These are phyloP conservation scores for Phthorimaea operculella DNA, from an alignment of 1,140 invertebrate genomes.

Conservation along the genomic window DNA sequence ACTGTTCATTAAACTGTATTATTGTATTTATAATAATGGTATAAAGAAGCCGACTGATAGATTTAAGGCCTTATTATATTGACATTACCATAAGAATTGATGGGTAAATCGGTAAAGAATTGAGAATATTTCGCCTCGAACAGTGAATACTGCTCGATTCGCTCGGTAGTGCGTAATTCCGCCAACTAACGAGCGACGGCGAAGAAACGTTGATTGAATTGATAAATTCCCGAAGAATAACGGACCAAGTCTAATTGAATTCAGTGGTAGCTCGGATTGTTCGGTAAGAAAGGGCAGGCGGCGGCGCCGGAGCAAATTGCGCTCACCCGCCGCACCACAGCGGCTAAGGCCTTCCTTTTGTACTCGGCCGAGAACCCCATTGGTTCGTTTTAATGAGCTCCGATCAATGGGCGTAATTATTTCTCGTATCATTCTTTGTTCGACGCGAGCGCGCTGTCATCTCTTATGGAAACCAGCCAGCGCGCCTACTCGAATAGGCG, in stretches of 20 bases:
- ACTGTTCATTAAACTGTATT: too few species aligned
- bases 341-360: conserved; percentile 37
- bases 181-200: not conserved
- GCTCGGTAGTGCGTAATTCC: not conserved
- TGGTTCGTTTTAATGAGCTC: conserved; percentile 58
- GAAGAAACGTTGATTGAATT: conserved; percentile 30
- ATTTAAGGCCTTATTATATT: too few species aligned
- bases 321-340: conserved; percentile 21
- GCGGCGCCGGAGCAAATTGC: conserved; percentile 58
- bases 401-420: conserved; percentile 65
- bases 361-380: conserved; percentile 35
- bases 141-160: not conserved
- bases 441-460: conserved; percentile 49
- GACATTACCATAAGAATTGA: too few species aligned
- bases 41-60: too few species aligned
- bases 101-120: too few species aligned
- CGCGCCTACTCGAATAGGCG: conserved; percentile 24
- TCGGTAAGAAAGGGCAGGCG: conserved; percentile 48
- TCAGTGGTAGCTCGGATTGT: conserved; percentile 46
- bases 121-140: too few species aligned
- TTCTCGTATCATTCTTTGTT: conserved; percentile 61
- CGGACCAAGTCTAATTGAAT: conserved; percentile 54
- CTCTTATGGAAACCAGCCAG: conserved; percentile 33
- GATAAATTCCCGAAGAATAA: conserved; percentile 41
- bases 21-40: too few species aligned